Conservation (phyloP, 2,113 vertebrate species). For the Otis tarda region DNA sequence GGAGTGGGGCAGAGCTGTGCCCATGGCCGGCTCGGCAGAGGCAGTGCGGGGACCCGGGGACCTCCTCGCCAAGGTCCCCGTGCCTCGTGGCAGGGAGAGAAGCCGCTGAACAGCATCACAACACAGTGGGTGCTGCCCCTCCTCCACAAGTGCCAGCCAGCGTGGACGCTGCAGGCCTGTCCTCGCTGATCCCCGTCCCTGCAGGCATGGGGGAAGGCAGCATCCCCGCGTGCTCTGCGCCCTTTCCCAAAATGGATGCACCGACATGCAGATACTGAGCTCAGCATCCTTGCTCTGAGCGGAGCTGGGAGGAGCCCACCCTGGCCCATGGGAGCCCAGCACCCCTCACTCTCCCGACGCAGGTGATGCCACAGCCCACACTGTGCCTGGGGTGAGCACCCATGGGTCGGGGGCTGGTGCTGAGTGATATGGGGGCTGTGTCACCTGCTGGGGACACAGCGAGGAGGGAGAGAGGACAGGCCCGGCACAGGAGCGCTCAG, state of each 20-base stretch:
- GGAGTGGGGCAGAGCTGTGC: not conserved
- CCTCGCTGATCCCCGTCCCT: rapidly evolving
- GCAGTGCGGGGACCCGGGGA: rapidly evolving
- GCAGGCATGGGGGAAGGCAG: not conserved
- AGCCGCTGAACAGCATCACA: not conserved
- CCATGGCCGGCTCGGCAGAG: rapidly evolving
- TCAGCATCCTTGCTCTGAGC: rapidly evolving
- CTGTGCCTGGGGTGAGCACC: not conserved
- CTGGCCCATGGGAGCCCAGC: rapidly evolving
- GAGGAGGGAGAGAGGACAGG: not conserved
- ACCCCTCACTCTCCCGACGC: rapidly evolving
- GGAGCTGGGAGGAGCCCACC: not conserved
- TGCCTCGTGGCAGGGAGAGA: not conserved
- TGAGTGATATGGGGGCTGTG: rapidly evolving
- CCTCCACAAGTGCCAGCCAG: not conserved
- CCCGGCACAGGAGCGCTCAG: not conserved
- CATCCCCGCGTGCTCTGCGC: rapidly evolving
- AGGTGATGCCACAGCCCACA: rapidly evolving
- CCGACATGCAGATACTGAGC: rapidly evolving
- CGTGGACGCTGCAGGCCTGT: too few species aligned
- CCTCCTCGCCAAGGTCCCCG: rapidly evolving
- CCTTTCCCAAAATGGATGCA: not conserved
- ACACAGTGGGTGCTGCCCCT: not conserved
- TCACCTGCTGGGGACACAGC: rapidly evolving
- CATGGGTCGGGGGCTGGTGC: rapidly evolving